phyloP scores from a whole-genome alignment of 2,113 vertebrate species.

The Kryptolebias marmoratus region DNA sequence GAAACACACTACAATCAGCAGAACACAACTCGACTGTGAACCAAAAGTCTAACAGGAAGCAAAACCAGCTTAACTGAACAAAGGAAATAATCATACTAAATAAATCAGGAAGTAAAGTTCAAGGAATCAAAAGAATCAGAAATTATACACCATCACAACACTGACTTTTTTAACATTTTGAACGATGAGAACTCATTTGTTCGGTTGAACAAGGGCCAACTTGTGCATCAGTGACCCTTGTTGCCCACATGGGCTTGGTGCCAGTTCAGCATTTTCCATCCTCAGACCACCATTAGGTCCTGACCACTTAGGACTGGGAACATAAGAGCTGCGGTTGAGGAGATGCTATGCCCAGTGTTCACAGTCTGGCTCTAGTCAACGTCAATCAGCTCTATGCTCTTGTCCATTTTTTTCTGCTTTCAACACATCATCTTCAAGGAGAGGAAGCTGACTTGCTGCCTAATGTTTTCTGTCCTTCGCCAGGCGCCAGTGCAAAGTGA shows the following conservation, averaged over 20 bases:
- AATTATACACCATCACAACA: too few species aligned
- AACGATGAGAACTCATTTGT: background rate
- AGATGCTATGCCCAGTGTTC: background rate
- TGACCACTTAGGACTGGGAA: background rate
- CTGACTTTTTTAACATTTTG: too few species aligned
- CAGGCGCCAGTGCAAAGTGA: background rate
- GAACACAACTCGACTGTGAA: too few species aligned
- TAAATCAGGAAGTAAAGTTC: too few species aligned
- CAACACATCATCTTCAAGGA: background rate
- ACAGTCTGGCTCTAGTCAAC: background rate
- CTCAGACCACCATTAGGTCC: background rate
- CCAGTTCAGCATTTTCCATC: background rate
- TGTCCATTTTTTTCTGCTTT: background rate
- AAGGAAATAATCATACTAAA: too few species aligned
- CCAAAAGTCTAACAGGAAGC: too few species aligned
- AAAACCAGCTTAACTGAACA: too few species aligned
- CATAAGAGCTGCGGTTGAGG: background rate
- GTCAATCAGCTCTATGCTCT: background rate
- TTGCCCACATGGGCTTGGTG: too few species aligned
- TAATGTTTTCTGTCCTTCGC: background rate
- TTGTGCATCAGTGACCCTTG: too few species aligned
- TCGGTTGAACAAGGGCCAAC: background rate
- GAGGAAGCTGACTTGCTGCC: background rate
- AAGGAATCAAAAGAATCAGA: too few species aligned
- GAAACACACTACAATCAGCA: too few species aligned